Conservation (phyloP, 2,888 invertebrate genomes). For the Hybos culiciformis region DNA sequence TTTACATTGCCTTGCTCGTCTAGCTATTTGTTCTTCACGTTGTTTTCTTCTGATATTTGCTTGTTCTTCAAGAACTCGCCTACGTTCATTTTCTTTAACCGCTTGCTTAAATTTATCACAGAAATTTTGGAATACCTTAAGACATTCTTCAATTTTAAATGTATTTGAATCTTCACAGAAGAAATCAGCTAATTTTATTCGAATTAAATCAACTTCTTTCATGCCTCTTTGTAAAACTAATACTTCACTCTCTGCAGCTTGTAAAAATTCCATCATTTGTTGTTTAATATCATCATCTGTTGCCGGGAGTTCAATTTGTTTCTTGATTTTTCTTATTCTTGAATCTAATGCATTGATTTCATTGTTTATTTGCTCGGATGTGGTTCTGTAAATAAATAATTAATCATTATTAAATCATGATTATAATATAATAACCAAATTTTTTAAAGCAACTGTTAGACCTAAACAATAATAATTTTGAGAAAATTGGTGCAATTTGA, state of each 20-base stretch:
- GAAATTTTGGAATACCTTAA: slow-evolving; percentile 77
- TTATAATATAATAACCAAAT: background rate
- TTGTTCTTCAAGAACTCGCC: slow-evolving; percentile 73
- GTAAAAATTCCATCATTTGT: slow-evolving; percentile 79
- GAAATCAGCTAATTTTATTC: slow-evolving; percentile 73
- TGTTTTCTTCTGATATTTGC: slow-evolving; percentile 63
- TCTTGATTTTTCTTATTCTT: slow-evolving; percentile 63
- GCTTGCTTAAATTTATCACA: slow-evolving; percentile 76
- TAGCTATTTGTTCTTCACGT: slow-evolving; percentile 55
- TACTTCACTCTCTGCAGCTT: slow-evolving; percentile 68
- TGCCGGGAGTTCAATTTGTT: slow-evolving; percentile 60
- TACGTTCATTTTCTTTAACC: slow-evolving; percentile 69
- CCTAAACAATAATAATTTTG: too few relatives aligned
- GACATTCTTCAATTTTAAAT: slow-evolving; percentile 90
- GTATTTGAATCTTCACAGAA: slow-evolving; percentile 85
- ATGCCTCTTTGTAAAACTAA: slow-evolving; percentile 62
- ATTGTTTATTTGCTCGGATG: slow-evolving; percentile 75
- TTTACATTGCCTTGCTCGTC: slow-evolving; percentile 46
- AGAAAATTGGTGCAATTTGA: too few relatives aligned
- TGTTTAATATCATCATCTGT: slow-evolving; percentile 70
- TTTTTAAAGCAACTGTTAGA: too few relatives aligned
- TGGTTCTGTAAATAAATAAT: slow-evolving; percentile 46
- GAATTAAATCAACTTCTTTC: slow-evolving; percentile 66
- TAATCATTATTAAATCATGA: background rate
- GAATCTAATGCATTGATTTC: slow-evolving; percentile 72